These are phyloP conservation scores for Monodelphis domestica DNA, from an alignment of 2,797 vertebrate genomes.

Conservation along the genomic window DNA sequence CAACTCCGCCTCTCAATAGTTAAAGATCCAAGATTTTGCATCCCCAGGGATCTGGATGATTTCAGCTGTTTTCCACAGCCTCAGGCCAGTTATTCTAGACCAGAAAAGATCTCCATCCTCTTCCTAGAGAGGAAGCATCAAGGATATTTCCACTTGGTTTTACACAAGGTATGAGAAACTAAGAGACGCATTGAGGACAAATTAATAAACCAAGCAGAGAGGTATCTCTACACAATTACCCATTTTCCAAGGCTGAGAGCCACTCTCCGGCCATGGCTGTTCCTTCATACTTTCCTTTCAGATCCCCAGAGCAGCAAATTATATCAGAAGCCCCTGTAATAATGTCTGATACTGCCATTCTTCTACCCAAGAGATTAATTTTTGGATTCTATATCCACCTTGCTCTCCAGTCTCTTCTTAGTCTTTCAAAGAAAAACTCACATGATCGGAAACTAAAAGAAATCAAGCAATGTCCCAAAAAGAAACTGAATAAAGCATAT, in stretches of 20 bases:
- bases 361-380: conserved; percentile 21
- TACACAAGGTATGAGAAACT: not conserved
- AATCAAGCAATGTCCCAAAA: conserved; percentile 49
- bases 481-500: conserved; percentile 14
- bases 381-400: conserved; percentile 36
- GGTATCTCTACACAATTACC: not conserved
- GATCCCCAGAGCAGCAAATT: conserved; percentile 35
- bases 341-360: conserved; percentile 27
- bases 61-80: not conserved
- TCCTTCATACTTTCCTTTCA: conserved; percentile 43
- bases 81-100: not conserved
- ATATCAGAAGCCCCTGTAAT: not conserved
- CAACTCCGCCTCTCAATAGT: not conserved
- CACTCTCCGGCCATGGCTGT: conserved; percentile 40
- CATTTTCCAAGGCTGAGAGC: not conserved
- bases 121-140: not conserved
- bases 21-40: conserved; percentile 18
- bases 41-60: not conserved
- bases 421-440: conserved; percentile 57
- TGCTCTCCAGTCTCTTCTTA: not conserved
- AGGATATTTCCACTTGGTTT: not conserved
- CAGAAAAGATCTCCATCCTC: not conserved
- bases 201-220: not conserved
- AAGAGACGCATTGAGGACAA: not conserved
- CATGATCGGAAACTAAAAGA: conserved; percentile 53